A percentile compares a stretch with the other conserved stretches of the same genome.
Conservation (phyloP, 2,113 vertebrate species). For the Callorhinus ursinus region DNA sequence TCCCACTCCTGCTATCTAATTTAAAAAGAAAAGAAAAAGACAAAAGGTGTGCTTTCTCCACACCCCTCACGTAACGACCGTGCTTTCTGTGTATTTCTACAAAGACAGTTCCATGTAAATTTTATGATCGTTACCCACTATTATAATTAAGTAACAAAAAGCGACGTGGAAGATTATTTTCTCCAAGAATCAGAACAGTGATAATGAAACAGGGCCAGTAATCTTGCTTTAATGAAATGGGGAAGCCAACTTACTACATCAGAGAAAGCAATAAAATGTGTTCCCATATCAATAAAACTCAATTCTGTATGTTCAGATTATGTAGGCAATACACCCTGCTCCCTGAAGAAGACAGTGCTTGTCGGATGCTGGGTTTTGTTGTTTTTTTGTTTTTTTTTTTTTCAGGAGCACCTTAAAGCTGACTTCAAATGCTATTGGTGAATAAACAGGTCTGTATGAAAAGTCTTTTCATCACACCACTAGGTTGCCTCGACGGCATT, state of each 20-base stretch:
- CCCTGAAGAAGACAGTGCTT: constrained; percentile 61
- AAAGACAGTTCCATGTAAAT: background rate
- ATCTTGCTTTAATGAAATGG: constrained; percentile 71
- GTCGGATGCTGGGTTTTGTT: background rate
- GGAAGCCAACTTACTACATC: constrained; percentile 70
- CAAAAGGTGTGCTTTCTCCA: background rate
- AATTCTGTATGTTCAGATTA: constrained; percentile 64
- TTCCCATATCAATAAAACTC: constrained; percentile 75
- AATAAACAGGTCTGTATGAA: constrained; percentile 71
- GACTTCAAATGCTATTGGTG: constrained; percentile 54
- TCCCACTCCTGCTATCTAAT: fast-evolving
- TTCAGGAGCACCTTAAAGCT: constrained; percentile 44
- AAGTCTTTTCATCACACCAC: constrained; percentile 65
- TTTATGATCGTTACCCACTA: background rate
- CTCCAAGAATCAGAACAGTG: constrained; percentile 68
- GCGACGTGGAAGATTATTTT: constrained; percentile 61
- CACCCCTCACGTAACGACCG: background rate
- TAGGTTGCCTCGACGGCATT: background rate
- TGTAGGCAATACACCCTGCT: constrained; percentile 66
- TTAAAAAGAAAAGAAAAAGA: background rate
- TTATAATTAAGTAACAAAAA: constrained; percentile 77
- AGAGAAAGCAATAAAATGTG: constrained; percentile 70
- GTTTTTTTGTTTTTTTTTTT: background rate
- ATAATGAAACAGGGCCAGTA: constrained; percentile 67
- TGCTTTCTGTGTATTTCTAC: background rate